Conservation (phyloP, 2,113 vertebrate genomes). For the Gambusia holbrooki region DNA sequence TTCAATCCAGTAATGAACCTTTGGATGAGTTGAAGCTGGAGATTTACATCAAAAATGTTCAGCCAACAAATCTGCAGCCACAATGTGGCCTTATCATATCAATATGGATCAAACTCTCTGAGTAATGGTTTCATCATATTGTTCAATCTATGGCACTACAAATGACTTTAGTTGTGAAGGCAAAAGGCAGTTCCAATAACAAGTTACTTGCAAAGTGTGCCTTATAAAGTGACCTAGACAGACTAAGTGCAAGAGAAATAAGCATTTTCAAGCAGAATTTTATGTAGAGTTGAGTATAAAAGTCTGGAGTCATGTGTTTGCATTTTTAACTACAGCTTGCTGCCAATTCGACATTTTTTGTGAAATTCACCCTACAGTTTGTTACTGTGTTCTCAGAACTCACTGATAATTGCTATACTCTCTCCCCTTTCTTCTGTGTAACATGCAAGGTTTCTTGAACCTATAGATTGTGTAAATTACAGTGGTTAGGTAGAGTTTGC, state of each 20-base stretch:
- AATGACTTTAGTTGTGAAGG: not conserved
- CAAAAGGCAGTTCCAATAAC: not conserved
- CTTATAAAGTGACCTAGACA: not conserved
- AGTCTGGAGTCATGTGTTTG: not conserved
- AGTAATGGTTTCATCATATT: not conserved
- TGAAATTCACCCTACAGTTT: not conserved
- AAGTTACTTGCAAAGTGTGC: not conserved
- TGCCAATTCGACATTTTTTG: not conserved
- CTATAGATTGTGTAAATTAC: slow-evolving; percentile 67
- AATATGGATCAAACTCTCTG: not conserved
- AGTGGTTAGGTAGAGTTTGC: slow-evolving; percentile 37
- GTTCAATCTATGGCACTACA: too few species aligned
- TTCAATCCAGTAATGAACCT: not conserved
- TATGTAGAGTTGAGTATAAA: not conserved
- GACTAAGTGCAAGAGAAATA: not conserved
- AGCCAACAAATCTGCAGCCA: not conserved
- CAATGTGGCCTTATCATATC: not conserved
- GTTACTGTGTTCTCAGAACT: slow-evolving; percentile 18
- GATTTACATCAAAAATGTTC: not conserved
- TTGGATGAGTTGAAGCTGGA: not conserved
- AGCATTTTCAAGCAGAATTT: not conserved
- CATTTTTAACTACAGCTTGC: not conserved
- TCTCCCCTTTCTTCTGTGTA: slow-evolving; percentile 5
- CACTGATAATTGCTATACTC: slow-evolving; percentile 37
- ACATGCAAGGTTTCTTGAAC: slow-evolving; percentile 29